phyloP scores from a whole-genome alignment of 2,113 vertebrate species.

The Trichechus manatus region DNA sequence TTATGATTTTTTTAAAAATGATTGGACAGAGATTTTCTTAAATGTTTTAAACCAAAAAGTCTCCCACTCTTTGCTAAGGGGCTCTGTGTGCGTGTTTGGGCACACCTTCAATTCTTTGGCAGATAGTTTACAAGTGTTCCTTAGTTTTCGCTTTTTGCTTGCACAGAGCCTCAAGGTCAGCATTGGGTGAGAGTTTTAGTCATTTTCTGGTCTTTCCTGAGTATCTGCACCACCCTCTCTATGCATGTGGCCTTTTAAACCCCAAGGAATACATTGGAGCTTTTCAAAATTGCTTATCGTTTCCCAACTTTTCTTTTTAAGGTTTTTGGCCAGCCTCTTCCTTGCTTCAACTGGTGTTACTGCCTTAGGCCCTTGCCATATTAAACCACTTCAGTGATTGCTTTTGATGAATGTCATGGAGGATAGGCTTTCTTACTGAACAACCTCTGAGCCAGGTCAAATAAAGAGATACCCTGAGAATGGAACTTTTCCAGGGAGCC shows the following conservation, averaged over 20 bases:
- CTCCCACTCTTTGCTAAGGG: not conserved
- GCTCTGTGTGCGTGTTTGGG: not conserved
- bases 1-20: too few species aligned
- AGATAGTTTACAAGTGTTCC: not conserved
- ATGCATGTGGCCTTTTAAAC: not conserved
- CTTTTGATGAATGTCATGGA: not conserved
- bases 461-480: not conserved
- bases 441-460: not conserved
- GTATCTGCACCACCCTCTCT: not conserved
- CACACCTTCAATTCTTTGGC: not conserved
- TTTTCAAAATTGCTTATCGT: not conserved
- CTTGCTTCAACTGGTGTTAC: not conserved
- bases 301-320: not conserved
- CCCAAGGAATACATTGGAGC: not conserved
- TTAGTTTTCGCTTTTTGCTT: not conserved
- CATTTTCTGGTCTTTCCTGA: not conserved
- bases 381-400: not conserved
- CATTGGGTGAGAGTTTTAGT: not conserved
- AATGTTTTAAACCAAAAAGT: not conserved
- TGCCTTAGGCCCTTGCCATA: not conserved
- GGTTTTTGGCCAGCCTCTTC: not conserved
- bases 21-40: not conserved
- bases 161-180: not conserved
- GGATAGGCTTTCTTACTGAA: not conserved
- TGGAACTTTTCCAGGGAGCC: not conserved